A percentile compares a stretch with the other conserved stretches of the same genome.
Evolutionary conservation across 2,797 vertebrate genomes (phyloP).

Genomic region (Macropodus opercularis): DNA sequence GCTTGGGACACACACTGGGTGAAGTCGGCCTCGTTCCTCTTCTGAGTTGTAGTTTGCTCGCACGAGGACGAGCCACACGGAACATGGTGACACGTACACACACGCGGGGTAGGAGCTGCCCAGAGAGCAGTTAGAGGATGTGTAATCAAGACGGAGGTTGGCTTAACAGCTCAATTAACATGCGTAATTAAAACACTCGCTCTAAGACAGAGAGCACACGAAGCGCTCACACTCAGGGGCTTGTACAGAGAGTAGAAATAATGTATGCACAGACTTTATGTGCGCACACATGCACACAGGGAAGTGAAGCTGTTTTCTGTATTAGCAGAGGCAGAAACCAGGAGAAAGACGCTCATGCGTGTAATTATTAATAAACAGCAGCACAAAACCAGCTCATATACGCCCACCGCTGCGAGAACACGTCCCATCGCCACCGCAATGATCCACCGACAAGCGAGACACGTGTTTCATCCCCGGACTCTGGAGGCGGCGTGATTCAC

Average conservation of each 20-base stretch:
- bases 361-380: slow-evolving; percentile 57
- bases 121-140: slow-evolving; percentile 51
- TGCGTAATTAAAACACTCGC: slow-evolving; percentile 60
- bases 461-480: neutral
- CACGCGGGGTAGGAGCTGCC: slow-evolving; percentile 26
- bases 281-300: neutral
- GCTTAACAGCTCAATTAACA: slow-evolving; percentile 68
- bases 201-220: slow-evolving; percentile 41
- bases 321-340: slow-evolving; percentile 29
- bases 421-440: neutral
- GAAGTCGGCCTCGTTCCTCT: too few relatives aligned
- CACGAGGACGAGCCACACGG: too few relatives aligned
- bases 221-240: neutral
- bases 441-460: slow-evolving; percentile 1
- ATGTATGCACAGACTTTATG: neutral
- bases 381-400: slow-evolving; percentile 22
- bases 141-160: slow-evolving; percentile 59
- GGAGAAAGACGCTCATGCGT: slow-evolving; percentile 33
- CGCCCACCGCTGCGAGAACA: neutral
- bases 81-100: neutral
- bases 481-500: neutral
- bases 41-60: too few relatives aligned
- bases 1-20: too few relatives aligned
- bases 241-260: neutral
- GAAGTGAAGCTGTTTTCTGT: slow-evolving; percentile 19